Evolutionary conservation across 1,140 invertebrate genomes (phyloP).

Genomic region (Ooceraea biroi): DNA sequence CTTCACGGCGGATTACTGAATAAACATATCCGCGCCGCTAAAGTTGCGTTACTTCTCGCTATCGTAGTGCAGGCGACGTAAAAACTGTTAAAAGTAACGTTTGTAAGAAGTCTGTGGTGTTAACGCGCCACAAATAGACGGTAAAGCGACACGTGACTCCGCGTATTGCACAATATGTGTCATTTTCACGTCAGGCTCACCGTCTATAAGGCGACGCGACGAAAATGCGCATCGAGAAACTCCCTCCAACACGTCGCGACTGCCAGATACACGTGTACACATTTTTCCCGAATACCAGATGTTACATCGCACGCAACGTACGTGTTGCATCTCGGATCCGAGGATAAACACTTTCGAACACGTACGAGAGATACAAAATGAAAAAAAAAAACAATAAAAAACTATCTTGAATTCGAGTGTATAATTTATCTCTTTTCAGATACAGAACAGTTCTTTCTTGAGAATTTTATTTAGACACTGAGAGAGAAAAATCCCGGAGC

Average conservation of each 20-base stretch:
- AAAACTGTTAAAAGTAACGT: conserved; percentile 35
- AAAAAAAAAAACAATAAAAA: neutral
- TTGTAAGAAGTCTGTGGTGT: conserved; percentile 27
- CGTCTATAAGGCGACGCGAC: conserved; percentile 1
- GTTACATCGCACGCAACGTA: neutral
- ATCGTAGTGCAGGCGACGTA: conserved; percentile 35
- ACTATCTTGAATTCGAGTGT: neutral
- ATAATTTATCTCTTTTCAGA: neutral
- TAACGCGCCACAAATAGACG: neutral
- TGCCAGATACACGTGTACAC: neutral
- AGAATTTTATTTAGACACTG: conserved; percentile 14
- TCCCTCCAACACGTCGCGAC: neutral
- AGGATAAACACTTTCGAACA: neutral
- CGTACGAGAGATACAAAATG: neutral
- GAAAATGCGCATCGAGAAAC: neutral
- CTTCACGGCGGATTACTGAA: conserved; percentile 65
- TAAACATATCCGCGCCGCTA: conserved; percentile 72
- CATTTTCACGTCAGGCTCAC: neutral
- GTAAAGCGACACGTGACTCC: neutral
- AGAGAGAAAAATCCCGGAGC: too few relatives aligned
- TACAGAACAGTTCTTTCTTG: neutral
- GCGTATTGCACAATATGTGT: neutral
- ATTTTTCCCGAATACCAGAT: neutral
- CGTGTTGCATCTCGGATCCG: neutral
- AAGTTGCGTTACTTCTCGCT: conserved; percentile 18